phyloP scores from a whole-genome alignment of 2,888 invertebrate genomes.

The Hydropsyche betteni region DNA sequence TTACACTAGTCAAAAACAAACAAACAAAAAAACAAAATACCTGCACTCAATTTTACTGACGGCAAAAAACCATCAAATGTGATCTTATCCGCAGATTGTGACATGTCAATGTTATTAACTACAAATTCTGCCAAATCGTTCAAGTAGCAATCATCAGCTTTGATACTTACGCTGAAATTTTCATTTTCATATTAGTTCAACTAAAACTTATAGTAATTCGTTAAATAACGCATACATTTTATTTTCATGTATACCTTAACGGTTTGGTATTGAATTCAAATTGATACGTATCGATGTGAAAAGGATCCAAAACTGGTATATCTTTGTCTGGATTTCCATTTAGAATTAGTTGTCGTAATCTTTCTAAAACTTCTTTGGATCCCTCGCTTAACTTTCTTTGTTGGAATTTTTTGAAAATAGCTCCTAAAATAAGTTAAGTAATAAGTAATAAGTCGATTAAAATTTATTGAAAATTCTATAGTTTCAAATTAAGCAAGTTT shows the following conservation, averaged over 20 bases:
- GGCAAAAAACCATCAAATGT: conserved; percentile 44
- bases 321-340: conserved; percentile 42
- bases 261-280: conserved; percentile 13
- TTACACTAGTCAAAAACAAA: no score
- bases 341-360: conserved; percentile 39
- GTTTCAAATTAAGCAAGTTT: not conserved
- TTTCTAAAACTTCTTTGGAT: conserved; percentile 38
- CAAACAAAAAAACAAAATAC: conserved; percentile 18
- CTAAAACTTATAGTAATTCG: not conserved
- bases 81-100: conserved; percentile 27
- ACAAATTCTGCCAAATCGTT: conserved; percentile 44
- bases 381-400: conserved; percentile 12
- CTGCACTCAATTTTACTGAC: conserved; percentile 38
- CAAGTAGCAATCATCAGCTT: conserved; percentile 25
- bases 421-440: not conserved
- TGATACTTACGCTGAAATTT: conserved; percentile 41
- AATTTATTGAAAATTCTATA: not conserved
- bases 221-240: no score
- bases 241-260: not conserved
- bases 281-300: conserved; percentile 17
- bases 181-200: no score
- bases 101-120: conserved; percentile 35
- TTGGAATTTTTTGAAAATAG: not conserved
- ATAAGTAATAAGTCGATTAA: no score
- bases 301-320: conserved; percentile 48